Base-by-base conservation (phyloP, 1,140 invertebrate genomes). In the Drusus annulatus region DNA sequence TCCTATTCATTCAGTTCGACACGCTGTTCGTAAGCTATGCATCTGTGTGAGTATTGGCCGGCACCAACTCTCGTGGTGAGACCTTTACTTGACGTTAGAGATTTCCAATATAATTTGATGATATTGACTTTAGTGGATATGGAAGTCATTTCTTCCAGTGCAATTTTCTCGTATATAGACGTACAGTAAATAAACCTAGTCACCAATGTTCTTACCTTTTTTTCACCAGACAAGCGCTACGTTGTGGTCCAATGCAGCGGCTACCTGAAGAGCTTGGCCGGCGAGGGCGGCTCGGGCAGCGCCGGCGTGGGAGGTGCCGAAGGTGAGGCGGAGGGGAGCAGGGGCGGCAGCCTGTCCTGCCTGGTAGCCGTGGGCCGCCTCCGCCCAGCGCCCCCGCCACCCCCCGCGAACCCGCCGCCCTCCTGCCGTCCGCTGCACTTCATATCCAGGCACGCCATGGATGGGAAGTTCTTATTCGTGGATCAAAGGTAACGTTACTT, bases 381-480 rank as follows among this genome's bases (percentile, higher is more conserved):
- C 0, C 91, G 95, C 76, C 91, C 93, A n/a, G 82, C 84, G 16
- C 68, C 84, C 15, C 91, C 95, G 75, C 91, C 93, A 31, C 83
- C 84, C 16, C 73, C 84, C 13, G 73, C 77, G 28, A 36, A 6
- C 69, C 23, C 28, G 6, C 86, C 91, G 28, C 90, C 91, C 7
- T 89, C 94, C 60, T 92, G 94, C 8, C 86, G 91, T 31, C 90
- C 91, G 8, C 90, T 94, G 60, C 92, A 94, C 85, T 97, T 95
- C 86, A 92, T 94, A 78, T 97, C 97, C 0, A 91, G 98, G 58
- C 98, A 99, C 87, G 95, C 95, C 15, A 93, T 95, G 69, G 98
- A 99, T 85, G 98, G 98, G 28, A 99, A 98, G 89, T 98, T 99
- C 87, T 93, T 98, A 2, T 99, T 99, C 88, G 96, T 99, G 3